Evolutionary conservation across 2,797 vertebrate genomes (phyloP).

Genomic region (Bradypodion ventrale): DNA sequence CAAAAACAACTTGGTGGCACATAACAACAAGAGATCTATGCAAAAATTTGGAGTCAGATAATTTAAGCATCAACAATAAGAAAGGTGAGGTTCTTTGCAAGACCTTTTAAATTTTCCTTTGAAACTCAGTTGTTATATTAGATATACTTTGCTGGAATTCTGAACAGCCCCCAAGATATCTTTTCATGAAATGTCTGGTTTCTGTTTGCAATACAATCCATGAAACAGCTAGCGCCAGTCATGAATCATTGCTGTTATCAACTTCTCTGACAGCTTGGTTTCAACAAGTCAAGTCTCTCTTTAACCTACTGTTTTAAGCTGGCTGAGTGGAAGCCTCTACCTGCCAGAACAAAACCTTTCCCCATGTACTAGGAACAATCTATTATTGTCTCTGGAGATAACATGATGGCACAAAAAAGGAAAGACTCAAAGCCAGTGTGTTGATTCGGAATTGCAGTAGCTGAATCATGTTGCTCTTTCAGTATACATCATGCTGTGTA

Average conservation of each 20-base stretch:
- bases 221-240: constrained; percentile 27
- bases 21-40: too few relatives aligned
- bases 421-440: constrained; percentile 51
- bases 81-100: not conserved
- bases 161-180: not conserved
- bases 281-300: constrained; percentile 55
- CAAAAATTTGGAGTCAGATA: not conserved
- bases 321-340: constrained; percentile 68
- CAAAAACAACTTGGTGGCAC: too few relatives aligned
- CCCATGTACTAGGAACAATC: constrained; percentile 67
- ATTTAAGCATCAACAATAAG: not conserved
- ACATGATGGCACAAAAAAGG: constrained; percentile 71
- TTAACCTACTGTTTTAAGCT: constrained; percentile 67
- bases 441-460: constrained; percentile 60
- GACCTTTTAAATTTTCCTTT: not conserved
- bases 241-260: constrained; percentile 32
- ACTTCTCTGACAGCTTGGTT: constrained; percentile 67
- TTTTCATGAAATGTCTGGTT: constrained; percentile 22
- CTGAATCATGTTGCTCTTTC: constrained; percentile 65
- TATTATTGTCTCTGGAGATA: constrained; percentile 73
- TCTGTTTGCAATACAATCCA: constrained; percentile 42
- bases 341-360: constrained; percentile 77
- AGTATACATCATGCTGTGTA: not conserved
- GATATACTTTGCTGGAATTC: not conserved
- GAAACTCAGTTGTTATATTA: not conserved